A percentile compares a stretch with the other conserved stretches of the same genome.
These are phyloP conservation scores for Anarrhichthys ocellatus DNA, from an alignment of 2,113 vertebrate genomes.

Conservation along the genomic window DNA sequence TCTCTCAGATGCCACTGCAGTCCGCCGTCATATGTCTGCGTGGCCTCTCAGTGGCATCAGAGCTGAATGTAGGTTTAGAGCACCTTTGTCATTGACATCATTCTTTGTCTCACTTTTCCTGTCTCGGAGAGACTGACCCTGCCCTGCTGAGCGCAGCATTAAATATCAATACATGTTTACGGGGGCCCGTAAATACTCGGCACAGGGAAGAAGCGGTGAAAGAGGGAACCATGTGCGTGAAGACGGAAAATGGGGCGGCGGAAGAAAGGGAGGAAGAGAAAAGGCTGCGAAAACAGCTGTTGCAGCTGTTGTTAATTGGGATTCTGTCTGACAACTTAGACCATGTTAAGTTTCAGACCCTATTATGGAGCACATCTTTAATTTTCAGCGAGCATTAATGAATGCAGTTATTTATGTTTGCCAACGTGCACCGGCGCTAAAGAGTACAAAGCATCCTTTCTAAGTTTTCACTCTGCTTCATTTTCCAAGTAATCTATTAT, in stretches of 20 bases:
- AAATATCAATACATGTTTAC: slow-evolving; percentile 85
- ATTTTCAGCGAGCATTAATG: slow-evolving; percentile 25
- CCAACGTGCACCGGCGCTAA: background rate
- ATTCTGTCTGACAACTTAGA: background rate
- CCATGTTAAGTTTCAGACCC: slow-evolving; percentile 1
- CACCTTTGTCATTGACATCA: slow-evolving; percentile 73
- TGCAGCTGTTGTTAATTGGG: slow-evolving; percentile 21
- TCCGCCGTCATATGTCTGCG: slow-evolving; percentile 6
- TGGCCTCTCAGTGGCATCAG: slow-evolving; percentile 25
- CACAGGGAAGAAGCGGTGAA: slow-evolving; percentile 38
- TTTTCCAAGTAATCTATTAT: slow-evolving; percentile 54
- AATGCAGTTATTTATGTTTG: slow-evolving; percentile 38
- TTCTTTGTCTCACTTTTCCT: slow-evolving; percentile 70
- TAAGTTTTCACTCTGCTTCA: slow-evolving; percentile 17
- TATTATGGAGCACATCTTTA: slow-evolving; percentile 9
- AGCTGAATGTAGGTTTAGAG: slow-evolving; percentile 41
- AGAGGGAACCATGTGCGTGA: slow-evolving; percentile 30
- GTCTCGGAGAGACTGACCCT: slow-evolving; percentile 37
- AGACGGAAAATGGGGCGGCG: slow-evolving; percentile 22
- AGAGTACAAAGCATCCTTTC: slow-evolving; percentile 5
- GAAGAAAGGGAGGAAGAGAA: slow-evolving; percentile 12
- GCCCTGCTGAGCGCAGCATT: slow-evolving; percentile 74
- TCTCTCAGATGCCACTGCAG: slow-evolving; percentile 8
- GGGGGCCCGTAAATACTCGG: slow-evolving; percentile 67
- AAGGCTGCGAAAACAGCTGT: slow-evolving; percentile 46